Conservation (phyloP, 2,113 vertebrate genomes). For the Numida meleagris region DNA sequence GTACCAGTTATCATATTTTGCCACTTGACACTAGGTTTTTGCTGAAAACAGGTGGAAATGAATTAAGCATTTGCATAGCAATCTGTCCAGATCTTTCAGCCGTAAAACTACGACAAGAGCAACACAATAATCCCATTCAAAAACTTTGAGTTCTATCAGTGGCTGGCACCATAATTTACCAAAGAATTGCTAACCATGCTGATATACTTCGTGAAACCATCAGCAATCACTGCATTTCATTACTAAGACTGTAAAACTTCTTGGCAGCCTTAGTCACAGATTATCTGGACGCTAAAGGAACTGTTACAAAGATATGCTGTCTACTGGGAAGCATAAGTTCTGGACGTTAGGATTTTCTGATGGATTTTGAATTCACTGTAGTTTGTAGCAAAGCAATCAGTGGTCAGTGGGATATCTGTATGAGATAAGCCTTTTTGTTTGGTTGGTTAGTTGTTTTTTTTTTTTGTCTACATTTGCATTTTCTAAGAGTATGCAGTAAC, state of each 20-base stretch:
- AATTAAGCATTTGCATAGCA: background rate
- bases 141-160: background rate
- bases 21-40: background rate
- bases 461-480: background rate
- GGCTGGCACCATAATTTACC: background rate
- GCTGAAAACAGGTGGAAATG: conserved; percentile 10
- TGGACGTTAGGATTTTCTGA: background rate
- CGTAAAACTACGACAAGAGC: background rate
- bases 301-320: background rate
- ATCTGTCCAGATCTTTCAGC: background rate
- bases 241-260: background rate
- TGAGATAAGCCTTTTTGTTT: background rate
- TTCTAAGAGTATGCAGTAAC: background rate
- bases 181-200: background rate
- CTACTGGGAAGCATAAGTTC: background rate
- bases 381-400: background rate
- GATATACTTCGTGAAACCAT: background rate
- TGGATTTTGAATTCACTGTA: background rate
- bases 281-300: background rate
- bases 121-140: background rate
- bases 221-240: background rate
- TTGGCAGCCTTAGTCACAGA: background rate
- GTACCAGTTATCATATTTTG: conserved; percentile 15
- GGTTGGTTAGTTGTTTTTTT: background rate
- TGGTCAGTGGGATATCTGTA: background rate